Evolutionary conservation across 2,113 vertebrate species (phyloP).

Genomic region (Indri indri): DNA sequence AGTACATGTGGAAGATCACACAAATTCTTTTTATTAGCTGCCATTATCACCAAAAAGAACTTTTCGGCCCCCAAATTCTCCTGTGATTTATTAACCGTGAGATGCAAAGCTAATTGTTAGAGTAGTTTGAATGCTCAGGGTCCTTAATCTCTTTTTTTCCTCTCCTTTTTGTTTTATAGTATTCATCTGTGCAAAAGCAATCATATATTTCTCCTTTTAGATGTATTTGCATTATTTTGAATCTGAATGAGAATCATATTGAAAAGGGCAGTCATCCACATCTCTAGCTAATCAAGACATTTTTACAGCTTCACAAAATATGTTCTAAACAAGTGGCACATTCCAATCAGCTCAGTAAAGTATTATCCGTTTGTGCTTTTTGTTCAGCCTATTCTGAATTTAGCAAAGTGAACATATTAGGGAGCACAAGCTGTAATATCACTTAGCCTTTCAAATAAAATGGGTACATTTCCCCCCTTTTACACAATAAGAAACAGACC

Average conservation of each 20-base stretch:
- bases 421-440: neutral
- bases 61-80: neutral
- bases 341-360: neutral
- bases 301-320: slow-evolving; percentile 12
- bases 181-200: neutral
- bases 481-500: slow-evolving; percentile 56
- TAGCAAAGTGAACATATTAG: neutral
- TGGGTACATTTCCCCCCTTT: neutral
- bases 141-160: neutral
- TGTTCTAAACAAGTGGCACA: slow-evolving; percentile 9
- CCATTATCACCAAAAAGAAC: neutral
- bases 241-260: slow-evolving; percentile 41
- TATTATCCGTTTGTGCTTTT: neutral
- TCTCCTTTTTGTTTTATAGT: neutral
- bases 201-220: neutral
- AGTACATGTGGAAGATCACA: neutral
- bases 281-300: neutral
- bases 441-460: slow-evolving; percentile 2
- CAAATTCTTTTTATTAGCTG: slow-evolving; percentile 26
- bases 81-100: neutral
- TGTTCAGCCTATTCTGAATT: neutral
- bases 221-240: slow-evolving; percentile 27
- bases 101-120: neutral
- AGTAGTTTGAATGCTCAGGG: neutral
- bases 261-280: neutral